A percentile compares a stretch with the other conserved stretches of the same genome.
phyloP scores from a whole-genome alignment of 2,888 invertebrate genomes.

The Leptopilina myrica region DNA sequence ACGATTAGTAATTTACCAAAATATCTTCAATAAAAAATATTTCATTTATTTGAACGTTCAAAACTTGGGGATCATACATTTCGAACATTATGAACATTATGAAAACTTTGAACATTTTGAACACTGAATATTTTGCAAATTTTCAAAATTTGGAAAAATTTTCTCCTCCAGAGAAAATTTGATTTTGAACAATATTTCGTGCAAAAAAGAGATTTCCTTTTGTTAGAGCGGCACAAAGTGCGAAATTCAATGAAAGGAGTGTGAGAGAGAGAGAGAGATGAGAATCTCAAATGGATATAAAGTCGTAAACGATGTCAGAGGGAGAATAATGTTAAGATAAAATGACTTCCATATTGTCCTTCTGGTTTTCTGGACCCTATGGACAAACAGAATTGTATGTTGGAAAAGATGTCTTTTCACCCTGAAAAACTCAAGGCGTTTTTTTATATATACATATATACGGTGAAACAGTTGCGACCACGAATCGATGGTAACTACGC shows the following conservation, averaged over 20 bases:
- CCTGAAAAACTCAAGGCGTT: slow-evolving; percentile 67
- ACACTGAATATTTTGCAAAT: too few species aligned
- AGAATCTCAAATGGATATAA: slow-evolving; percentile 47
- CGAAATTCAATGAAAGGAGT: slow-evolving; percentile 22
- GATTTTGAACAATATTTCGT: not conserved
- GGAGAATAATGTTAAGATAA: slow-evolving; percentile 49
- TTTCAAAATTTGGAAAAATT: too few species aligned
- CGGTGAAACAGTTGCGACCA: slow-evolving; percentile 76
- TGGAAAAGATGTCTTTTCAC: slow-evolving; percentile 72
- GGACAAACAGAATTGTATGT: slow-evolving; percentile 75
- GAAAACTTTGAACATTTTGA: too few species aligned
- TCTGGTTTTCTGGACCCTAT: slow-evolving; percentile 65
- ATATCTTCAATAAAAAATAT: too few species aligned
- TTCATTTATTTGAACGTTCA: too few species aligned
- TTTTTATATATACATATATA: slow-evolving; percentile 68
- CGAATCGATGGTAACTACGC: slow-evolving; percentile 76
- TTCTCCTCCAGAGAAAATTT: not conserved
- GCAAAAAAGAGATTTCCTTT: not conserved
- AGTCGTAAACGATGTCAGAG: slow-evolving; percentile 43
- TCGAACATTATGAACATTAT: too few species aligned
- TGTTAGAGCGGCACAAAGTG: not conserved
- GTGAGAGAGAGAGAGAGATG: slow-evolving; percentile 19
- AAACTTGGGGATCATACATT: too few species aligned
- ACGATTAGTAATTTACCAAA: too few species aligned
- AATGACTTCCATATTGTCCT: slow-evolving; percentile 66